Evolutionary conservation across 2,797 vertebrate species (phyloP).

Genomic region (Sebastes trivittatus): DNA sequence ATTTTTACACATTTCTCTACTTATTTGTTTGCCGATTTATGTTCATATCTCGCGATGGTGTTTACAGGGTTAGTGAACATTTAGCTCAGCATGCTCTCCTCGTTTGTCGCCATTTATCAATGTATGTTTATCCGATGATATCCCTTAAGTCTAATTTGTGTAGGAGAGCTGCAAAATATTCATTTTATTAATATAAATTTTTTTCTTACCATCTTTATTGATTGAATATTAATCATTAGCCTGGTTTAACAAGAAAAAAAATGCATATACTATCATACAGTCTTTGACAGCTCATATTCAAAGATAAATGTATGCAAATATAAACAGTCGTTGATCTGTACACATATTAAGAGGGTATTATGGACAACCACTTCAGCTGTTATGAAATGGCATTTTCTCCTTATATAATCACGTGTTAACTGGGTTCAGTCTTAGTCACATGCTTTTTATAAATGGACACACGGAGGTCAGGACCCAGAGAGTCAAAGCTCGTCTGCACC

Average conservation of each 20-base stretch:
- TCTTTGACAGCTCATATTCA: not conserved
- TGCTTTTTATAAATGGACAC: slow-evolving; percentile 22
- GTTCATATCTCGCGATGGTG: not conserved
- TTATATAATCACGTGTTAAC: slow-evolving; percentile 63
- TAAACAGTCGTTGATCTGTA: slow-evolving; percentile 26
- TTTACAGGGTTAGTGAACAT: slow-evolving; percentile 11
- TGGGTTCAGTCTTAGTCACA: slow-evolving; percentile 29
- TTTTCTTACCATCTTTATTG: not conserved
- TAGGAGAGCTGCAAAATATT: slow-evolving; percentile 10
- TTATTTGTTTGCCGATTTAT: slow-evolving; percentile 8
- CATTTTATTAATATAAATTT: too few relatives aligned
- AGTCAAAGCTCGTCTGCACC: not conserved
- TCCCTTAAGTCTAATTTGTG: slow-evolving; percentile 60
- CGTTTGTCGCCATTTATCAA: slow-evolving; percentile 20
- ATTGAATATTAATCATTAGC: not conserved
- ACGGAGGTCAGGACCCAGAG: not conserved
- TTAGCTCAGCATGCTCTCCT: slow-evolving; percentile 6
- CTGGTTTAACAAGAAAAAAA: not conserved
- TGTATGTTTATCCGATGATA: slow-evolving; percentile 12
- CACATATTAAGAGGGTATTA: slow-evolving; percentile 47
- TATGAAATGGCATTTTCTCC: slow-evolving; percentile 70
- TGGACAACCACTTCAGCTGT: slow-evolving; percentile 43
- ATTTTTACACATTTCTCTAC: slow-evolving; percentile 3
- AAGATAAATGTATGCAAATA: slow-evolving; percentile 4
- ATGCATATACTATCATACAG: not conserved